Conservation (phyloP, 2,888 invertebrate species). For the Sesia apiformis region DNA sequence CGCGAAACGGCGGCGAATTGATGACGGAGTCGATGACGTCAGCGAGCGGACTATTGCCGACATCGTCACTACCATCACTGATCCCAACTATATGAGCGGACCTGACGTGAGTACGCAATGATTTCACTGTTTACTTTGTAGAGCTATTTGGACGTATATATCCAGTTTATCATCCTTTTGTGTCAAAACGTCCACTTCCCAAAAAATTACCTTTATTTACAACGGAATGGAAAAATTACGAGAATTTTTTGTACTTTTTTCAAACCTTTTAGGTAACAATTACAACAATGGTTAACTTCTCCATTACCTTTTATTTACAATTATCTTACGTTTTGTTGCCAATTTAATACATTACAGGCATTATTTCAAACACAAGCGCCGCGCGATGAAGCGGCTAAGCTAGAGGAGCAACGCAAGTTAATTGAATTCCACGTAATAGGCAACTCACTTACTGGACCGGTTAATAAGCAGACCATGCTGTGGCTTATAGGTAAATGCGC, state of each 20-base stretch:
- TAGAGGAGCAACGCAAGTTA: constrained; percentile 90
- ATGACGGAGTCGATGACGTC: constrained; percentile 78
- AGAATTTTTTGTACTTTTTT: too few relatives aligned
- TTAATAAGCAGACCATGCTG: constrained; percentile 92
- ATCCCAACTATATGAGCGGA: constrained; percentile 88
- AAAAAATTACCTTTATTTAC: too few relatives aligned
- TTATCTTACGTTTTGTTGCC: too few relatives aligned
- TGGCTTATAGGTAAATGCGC: constrained; percentile 83
- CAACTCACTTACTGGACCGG: constrained; percentile 90
- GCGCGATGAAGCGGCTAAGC: constrained; percentile 92
- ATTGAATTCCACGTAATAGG: constrained; percentile 96
- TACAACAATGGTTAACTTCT: too few relatives aligned
- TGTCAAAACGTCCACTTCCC: too few relatives aligned
- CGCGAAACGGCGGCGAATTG: constrained; percentile 44
- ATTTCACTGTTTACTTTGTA: too few relatives aligned
- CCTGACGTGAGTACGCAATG: constrained; percentile 77
- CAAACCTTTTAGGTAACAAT: too few relatives aligned
- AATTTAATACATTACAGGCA: constrained; percentile 46
- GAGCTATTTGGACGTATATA: too few relatives aligned
- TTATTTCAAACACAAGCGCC: constrained; percentile 89
- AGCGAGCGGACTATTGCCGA: constrained; percentile 85
- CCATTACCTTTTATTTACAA: too few relatives aligned
- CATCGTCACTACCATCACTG: constrained; percentile 87
- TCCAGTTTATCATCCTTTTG: too few relatives aligned
- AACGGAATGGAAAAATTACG: too few relatives aligned